Base-by-base conservation (phyloP, 1,140 invertebrate genomes). In the Branchinecta lindahli region DNA sequence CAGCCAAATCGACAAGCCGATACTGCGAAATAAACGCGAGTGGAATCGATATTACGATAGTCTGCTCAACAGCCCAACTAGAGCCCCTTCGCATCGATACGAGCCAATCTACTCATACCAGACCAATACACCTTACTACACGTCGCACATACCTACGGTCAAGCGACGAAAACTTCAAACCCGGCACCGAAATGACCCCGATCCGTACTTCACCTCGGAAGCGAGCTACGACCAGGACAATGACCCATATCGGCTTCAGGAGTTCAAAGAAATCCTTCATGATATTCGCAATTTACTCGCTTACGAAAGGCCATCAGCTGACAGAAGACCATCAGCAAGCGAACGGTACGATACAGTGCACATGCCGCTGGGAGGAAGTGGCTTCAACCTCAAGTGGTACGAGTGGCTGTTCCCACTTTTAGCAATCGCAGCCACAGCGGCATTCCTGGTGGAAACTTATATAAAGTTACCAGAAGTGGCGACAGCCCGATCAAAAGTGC, bases 371-470 rank as follows among this genome's bases (percentile, higher is more conserved):
- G 52, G 4, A 5, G 33, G 33, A 33, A 33, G 33, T 33, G n/a
- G n/a, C n/a, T n/a, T 12, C 18, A 61, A 20, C 6, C 52, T 61
- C 2, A 61, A 61, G 18, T 61, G 52, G 52, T 61, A 61, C 6
- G 52, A 61, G 52, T 61, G 52, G 52, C 18, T 61, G 18, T 61
- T 61, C 18, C 52, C 52, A 15, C 52, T 61, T 61, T 61, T 61
- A 6, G 52, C 52, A 1, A 61, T 61, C 12, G 18, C 52, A 61
- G 52, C 52, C 12, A 61, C 52, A 61, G 52, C 18, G 6, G 52
- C 52, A 61, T 61, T 61, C 52, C 18, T 61, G 18, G 52, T 20
- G 18, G 52, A 61, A 20, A 61, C 52, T 61, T 61, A 61, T 61
- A 61, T 61, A 20, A 61, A 61, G 52, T 20, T 61, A 6, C 52